These are phyloP conservation scores for Spheniscus mendiculus DNA, from an alignment of 2,113 vertebrate genomes.

Conservation along the genomic window DNA sequence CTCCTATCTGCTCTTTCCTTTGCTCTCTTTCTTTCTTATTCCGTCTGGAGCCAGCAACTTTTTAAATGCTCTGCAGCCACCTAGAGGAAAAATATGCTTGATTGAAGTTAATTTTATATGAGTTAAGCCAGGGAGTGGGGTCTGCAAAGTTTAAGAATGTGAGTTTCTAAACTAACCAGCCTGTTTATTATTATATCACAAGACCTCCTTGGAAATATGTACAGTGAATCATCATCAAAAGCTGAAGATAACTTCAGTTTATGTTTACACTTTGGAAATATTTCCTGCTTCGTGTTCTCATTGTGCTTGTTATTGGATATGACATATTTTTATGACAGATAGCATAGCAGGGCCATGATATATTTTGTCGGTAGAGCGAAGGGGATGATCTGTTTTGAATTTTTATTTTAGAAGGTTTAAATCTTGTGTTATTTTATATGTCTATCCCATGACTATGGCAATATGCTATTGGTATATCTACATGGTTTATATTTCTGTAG, in stretches of 20 bases:
- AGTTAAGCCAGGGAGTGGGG: background rate
- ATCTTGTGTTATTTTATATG: background rate
- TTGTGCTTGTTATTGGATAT: slow-evolving; percentile 30
- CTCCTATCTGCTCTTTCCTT: background rate
- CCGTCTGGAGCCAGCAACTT: background rate
- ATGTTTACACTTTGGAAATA: slow-evolving; percentile 31
- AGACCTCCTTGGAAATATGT: slow-evolving; percentile 61
- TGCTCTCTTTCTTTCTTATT: background rate
- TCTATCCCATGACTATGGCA: background rate
- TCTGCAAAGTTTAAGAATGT: slow-evolving; percentile 32
- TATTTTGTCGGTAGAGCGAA: background rate
- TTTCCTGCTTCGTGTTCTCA: background rate
- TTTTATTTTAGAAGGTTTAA: background rate
- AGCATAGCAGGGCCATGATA: background rate
- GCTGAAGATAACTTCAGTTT: slow-evolving; percentile 55
- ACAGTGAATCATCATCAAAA: slow-evolving; percentile 64
- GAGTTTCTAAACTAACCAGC: slow-evolving; percentile 23
- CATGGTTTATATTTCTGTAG: background rate
- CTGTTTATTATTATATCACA: slow-evolving; percentile 65
- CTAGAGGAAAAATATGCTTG: slow-evolving; percentile 54
- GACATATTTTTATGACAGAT: slow-evolving; percentile 24
- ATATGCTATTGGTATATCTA: background rate
- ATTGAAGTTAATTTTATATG: background rate
- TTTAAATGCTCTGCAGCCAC: slow-evolving; percentile 53
- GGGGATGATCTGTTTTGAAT: background rate